These are phyloP conservation scores for Hydrozoanthus tunicans DNA, from an alignment of 64 coral and sea anemone species.

Conservation along the genomic window DNA sequence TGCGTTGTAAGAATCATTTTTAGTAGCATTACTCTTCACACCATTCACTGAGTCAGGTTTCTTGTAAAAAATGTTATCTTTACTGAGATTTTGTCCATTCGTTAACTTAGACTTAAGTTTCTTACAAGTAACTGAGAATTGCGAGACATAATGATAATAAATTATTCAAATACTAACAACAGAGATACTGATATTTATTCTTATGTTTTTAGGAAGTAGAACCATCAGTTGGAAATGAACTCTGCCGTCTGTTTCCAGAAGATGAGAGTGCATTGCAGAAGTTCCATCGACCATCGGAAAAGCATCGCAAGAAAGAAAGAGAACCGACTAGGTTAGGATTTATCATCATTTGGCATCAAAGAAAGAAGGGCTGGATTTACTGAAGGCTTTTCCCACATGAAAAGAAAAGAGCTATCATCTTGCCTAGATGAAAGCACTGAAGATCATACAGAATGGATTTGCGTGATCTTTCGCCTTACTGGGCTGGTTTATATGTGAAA, in stretches of 20 bases:
- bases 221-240: slow-evolving; percentile 79
- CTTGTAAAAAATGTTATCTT: too few species aligned
- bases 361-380: slow-evolving; percentile 48
- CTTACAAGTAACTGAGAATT: too few species aligned
- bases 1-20: too few species aligned
- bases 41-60: too few species aligned
- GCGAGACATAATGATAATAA: too few species aligned
- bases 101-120: too few species aligned
- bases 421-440: slow-evolving; percentile 14
- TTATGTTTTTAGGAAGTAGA: slow-evolving; percentile 87
- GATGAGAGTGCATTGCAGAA: slow-evolving; percentile 81
- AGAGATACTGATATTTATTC: not conserved
- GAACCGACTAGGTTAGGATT: slow-evolving; percentile 92
- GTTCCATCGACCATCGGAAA: slow-evolving; percentile 36
- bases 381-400: slow-evolving; percentile 6
- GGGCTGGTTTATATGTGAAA: slow-evolving; percentile 13
- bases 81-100: too few species aligned
- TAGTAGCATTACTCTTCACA: too few species aligned
- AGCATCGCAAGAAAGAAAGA: slow-evolving; percentile 77
- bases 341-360: slow-evolving; percentile 53
- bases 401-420: slow-evolving; percentile 20
- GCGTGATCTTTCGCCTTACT: not conserved
- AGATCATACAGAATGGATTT: slow-evolving; percentile 9
- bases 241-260: slow-evolving; percentile 93
- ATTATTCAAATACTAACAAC: too few species aligned